These are phyloP conservation scores for Struthidea cinerea DNA, from an alignment of 2,113 vertebrate species.

Conservation along the genomic window DNA sequence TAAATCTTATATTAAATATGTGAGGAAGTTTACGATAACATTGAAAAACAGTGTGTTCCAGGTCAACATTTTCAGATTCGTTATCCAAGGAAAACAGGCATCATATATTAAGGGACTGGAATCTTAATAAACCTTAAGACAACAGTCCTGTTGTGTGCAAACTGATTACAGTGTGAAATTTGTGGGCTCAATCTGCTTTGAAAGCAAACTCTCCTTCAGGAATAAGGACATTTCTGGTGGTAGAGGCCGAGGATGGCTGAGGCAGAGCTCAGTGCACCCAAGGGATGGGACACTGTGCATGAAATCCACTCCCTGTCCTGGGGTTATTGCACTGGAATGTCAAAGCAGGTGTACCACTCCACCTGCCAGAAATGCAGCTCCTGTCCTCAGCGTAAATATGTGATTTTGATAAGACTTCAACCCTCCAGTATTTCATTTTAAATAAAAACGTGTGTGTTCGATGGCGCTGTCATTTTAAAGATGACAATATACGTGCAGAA, in stretches of 20 bases:
- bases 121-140: not conserved
- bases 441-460: not conserved
- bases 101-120: not conserved
- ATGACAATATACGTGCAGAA: not conserved
- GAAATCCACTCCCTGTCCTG: not conserved
- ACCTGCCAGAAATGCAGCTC: not conserved
- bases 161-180: not conserved
- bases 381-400: not conserved
- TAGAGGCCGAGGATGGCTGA: not conserved
- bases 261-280: not conserved
- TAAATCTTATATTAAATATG: not conserved
- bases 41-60: not conserved
- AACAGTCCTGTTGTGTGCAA: not conserved
- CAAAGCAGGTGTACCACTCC: not conserved
- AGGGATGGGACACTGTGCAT: not conserved
- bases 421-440: not conserved
- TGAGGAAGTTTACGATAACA: not conserved
- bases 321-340: not conserved
- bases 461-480: not conserved
- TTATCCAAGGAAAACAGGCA: not conserved
- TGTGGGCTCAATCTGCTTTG: not conserved
- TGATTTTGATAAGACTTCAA: not conserved
- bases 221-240: not conserved
- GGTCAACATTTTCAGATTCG: not conserved
- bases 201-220: not conserved